Evolutionary conservation across 1,140 invertebrate genomes (phyloP), one percentile per base, ranked within the genome.

Genomic region (Hylaeus volcanicus): DNA sequence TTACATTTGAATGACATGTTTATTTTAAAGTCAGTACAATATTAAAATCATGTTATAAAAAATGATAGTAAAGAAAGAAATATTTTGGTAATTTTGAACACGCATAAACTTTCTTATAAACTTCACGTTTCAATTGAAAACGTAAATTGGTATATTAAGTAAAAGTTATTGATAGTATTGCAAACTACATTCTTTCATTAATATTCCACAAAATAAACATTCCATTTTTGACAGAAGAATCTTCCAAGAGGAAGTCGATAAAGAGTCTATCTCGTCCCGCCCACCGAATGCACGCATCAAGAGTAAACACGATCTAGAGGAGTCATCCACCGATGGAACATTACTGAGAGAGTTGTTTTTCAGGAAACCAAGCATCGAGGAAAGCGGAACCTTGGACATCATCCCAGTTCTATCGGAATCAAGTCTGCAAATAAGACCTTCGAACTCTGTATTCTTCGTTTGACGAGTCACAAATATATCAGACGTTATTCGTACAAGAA

Each of bases 291-390:
- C 51, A 56, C 79, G 61, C 39, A 71, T 82, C 15, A 91, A 91
- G 79, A 87, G 79, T 2, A 84, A 86, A 48, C 69, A 83, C 1
- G 90, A 91, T 65, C 72, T 91, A 41, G 89, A 91, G 14, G 83
- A 87, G 11, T n/a, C 74, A 6, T 81, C 84, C 5, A 80, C 78
- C 1, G 90, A 91, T 45, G 88, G 87, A 6, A 86, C 84, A 11
- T 71, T 91, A 8, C 61, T 90, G 26, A 80, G 89, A 2, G 87
- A 89, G n/a, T 53, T 90, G 14, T 90, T 90, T 77, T 90, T 89
- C 58, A 90, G 85, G 66, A 72, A 63, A 53, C 83, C 85, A 51
- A 88, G 74, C n/a, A 11, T 87, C 14, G 68, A 63, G n/a, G 88
- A 89, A 58, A 83, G 68, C 43, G 87, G 87, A 71, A 73, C 66